Percentiles rank a stretch among this genome's conserved stretches.
phyloP scores from a whole-genome alignment of 2,113 vertebrate genomes.

The Picathartes gymnocephalus region DNA sequence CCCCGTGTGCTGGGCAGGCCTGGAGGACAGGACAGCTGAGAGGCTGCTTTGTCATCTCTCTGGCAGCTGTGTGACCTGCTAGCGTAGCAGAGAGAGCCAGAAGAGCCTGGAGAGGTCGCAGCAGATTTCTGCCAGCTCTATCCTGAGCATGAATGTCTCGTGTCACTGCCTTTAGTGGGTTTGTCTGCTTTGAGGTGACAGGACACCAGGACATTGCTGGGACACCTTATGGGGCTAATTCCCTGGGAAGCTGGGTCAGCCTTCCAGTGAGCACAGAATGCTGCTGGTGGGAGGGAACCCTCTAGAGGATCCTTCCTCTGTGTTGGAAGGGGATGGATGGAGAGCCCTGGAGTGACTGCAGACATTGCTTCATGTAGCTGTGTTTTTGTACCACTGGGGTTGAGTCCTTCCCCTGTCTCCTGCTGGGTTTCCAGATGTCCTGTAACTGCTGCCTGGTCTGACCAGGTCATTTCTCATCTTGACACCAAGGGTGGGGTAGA shows the following conservation, averaged over 20 bases:
- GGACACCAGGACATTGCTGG: neutral
- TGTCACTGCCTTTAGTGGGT: rapidly evolving
- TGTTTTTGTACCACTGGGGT: neutral
- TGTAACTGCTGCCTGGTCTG: neutral
- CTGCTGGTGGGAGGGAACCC: neutral
- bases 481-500: neutral
- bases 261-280: neutral
- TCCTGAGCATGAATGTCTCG: neutral
- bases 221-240: neutral
- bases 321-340: neutral
- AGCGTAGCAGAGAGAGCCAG: neutral
- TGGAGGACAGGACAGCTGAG: neutral
- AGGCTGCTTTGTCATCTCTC: neutral
- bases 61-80: neutral
- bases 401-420: neutral
- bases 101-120: neutral
- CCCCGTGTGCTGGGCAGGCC: neutral
- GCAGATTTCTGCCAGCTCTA: neutral
- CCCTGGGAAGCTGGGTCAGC: neutral
- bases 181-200: neutral
- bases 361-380: neutral
- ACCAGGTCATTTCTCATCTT: neutral
- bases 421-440: neutral
- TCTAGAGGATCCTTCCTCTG: neutral
- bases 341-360: neutral